Base-by-base conservation (phyloP, 2,113 vertebrate genomes). In the Clarias batrachus region DNA sequence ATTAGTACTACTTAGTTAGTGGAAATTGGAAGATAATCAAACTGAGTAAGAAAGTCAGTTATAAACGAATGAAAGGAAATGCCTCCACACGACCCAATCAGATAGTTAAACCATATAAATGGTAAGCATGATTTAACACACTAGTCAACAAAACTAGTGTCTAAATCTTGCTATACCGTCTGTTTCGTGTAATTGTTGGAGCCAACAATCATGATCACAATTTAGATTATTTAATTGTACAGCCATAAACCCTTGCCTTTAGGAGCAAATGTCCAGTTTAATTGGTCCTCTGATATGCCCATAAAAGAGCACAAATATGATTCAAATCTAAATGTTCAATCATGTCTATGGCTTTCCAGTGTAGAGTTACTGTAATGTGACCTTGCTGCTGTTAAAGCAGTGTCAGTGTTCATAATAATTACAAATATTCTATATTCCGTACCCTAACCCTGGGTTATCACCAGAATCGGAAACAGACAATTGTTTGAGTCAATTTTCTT, bases 301-400 rank as follows among this genome's bases (percentile, higher is more conserved):
- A 5, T 62, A 62, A 62, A 62, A 81, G 78, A 37, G 11, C 78
- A 33, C 37, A 57, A 80, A 30, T 83, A 19, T 3, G 52, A 56
- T 83, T 83, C 33, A 70, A 56, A 11, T 71, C 11, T 70, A 54
- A 71, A 57, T 70, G 65, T 70, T 70, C 60, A 63, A 3, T 63
- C 14, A 33, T 57, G 52, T 83, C 11, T 33, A 8, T 25, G 66
- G 59, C 48, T 57, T 71, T 83, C 2, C 66, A 60, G 57, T 62
- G 78, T 81, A 59, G 21, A 23, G 52, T 59, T 59, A 83, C n/a
- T 71, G 52, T 57, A 70, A 83, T 70, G 37, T 54, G 65, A 56
- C 54, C n/a, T 54, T 30, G 19, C 14, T 13, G 23, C 12, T 63
- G n/a, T 68, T 66, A n/a, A 81, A 48, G 79, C 14, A 48, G 10